These are phyloP conservation scores for Deladenus siricidicola DNA, from an alignment of 2,888 invertebrate genomes.

Conservation along the genomic window DNA sequence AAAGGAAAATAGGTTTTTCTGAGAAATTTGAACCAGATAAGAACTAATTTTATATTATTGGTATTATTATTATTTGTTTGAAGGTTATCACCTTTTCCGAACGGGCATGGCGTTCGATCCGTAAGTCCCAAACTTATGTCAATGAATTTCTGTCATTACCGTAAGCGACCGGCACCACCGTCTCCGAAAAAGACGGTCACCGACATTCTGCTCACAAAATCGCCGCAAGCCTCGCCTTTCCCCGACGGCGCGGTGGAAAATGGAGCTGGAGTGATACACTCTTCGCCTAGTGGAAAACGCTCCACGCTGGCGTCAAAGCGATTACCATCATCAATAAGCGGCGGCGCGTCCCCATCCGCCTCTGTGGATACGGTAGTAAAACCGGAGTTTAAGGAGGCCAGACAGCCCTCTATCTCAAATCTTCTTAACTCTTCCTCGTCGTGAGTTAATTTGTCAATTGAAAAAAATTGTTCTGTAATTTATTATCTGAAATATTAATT, in stretches of 20 bases:
- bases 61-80: background rate
- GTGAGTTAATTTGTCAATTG: too few relatives aligned
- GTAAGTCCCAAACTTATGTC: constrained; percentile 1
- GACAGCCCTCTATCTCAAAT: too few relatives aligned
- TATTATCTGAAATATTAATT: too few relatives aligned
- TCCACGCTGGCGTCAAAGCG: background rate
- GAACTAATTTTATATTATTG: background rate
- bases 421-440: too few relatives aligned
- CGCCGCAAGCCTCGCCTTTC: background rate
- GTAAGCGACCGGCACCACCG: constrained; percentile 11
- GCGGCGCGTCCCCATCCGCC: background rate
- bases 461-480: too few relatives aligned
- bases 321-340: background rate
- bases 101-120: background rate
- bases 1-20: background rate
- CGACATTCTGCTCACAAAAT: background rate
- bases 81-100: constrained; percentile 6
- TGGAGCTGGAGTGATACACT: too few relatives aligned
- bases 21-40: background rate
- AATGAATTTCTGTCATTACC: constrained; percentile 16
- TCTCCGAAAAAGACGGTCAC: background rate
- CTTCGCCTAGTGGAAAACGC: background rate
- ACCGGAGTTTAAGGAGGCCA: too few relatives aligned
- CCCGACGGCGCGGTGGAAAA: background rate
- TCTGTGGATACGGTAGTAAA: too few relatives aligned